Conservation (phyloP, 2,888 invertebrate species). For the Hirtodrosophila trivittata region DNA sequence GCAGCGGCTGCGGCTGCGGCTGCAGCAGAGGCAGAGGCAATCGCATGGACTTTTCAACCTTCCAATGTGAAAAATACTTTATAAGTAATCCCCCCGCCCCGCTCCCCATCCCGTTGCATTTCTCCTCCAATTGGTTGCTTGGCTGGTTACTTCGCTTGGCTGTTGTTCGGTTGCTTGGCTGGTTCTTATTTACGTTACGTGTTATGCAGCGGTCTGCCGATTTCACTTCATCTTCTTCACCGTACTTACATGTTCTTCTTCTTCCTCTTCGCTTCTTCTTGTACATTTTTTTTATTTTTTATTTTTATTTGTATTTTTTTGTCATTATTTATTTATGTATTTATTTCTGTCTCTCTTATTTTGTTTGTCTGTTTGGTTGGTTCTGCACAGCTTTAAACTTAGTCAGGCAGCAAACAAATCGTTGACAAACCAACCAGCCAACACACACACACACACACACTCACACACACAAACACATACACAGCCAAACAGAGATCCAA, state of each 20-base stretch:
- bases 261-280: not conserved
- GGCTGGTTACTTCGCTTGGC: constrained; percentile 18
- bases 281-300: constrained; percentile 2
- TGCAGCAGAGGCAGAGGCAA: not conserved
- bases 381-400: constrained; percentile 37
- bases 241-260: constrained; percentile 37
- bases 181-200: constrained; percentile 69
- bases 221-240: constrained; percentile 61
- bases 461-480: not conserved
- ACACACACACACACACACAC: constrained; percentile 23
- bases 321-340: constrained; percentile 38
- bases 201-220: constrained; percentile 59
- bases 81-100: constrained; percentile 20
- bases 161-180: constrained; percentile 40
- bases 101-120: constrained; percentile 7
- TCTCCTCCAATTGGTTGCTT: constrained; percentile 34
- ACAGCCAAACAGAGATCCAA: constrained; percentile 3
- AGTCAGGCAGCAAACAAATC: constrained; percentile 36
- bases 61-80: constrained; percentile 55
- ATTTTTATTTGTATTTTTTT: constrained; percentile 6
- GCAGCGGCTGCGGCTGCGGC: not conserved
- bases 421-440: no score
- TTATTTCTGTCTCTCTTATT: constrained; percentile 18
- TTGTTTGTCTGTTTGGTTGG: constrained; percentile 13
- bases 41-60: constrained; percentile 37